These are phyloP conservation scores for Drosophila histrio DNA, from an alignment of 2,888 invertebrate genomes.

Conservation along the genomic window DNA sequence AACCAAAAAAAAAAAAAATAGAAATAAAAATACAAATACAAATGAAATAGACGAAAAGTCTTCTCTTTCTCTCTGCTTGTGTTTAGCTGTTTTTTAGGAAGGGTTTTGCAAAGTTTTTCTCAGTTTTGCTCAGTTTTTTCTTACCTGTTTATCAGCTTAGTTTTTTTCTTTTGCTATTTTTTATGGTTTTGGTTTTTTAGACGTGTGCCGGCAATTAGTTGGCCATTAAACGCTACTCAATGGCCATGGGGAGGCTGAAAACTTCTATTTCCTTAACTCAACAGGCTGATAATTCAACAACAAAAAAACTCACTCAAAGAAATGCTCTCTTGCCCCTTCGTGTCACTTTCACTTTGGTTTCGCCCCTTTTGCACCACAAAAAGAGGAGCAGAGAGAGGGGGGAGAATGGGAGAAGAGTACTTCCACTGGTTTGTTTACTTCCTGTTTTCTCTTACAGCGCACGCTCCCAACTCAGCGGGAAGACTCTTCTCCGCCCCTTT, in stretches of 20 bases:
- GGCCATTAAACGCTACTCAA: conserved; percentile 49
- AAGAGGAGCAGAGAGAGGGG: background rate
- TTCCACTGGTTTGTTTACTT: conserved; percentile 58
- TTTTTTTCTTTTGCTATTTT: conserved; percentile 28
- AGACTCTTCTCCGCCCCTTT: conserved; percentile 1
- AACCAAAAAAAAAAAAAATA: background rate
- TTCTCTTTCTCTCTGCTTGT: conserved; percentile 22
- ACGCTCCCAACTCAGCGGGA: conserved; percentile 52
- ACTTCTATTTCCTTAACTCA: conserved; percentile 23
- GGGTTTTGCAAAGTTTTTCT: conserved; percentile 36
- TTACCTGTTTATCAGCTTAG: conserved; percentile 22
- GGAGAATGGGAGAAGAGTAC: background rate
- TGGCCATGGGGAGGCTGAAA: conserved; percentile 6
- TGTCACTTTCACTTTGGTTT: conserved; percentile 47
- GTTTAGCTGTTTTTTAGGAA: conserved; percentile 57
- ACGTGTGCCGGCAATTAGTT: conserved; percentile 74
- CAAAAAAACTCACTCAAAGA: conserved; percentile 43
- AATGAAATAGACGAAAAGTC: conserved; percentile 2
- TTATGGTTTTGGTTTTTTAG: conserved; percentile 56
- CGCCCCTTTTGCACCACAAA: conserved; percentile 37
- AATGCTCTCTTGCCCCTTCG: conserved; percentile 36
- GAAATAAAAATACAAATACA: too few relatives aligned
- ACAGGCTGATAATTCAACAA: conserved; percentile 30
- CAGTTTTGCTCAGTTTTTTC: conserved; percentile 6
- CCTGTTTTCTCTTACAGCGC: conserved; percentile 72